Percentiles rank a stretch among this genome's conserved stretches.
Conservation (phyloP, 2,113 vertebrate genomes). For the Marmota flaviventris region DNA sequence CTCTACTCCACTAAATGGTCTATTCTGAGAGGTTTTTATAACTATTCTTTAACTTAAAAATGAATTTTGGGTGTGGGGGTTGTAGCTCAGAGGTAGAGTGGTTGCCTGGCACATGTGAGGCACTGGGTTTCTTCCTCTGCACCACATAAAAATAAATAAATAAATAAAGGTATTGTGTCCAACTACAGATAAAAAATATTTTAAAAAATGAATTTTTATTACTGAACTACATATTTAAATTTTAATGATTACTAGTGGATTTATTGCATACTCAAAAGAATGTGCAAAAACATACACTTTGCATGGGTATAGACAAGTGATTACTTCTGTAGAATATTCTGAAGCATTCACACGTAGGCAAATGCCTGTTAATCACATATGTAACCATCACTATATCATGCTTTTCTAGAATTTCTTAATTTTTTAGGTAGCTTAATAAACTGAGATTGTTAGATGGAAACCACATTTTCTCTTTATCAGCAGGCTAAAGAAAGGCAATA, state of each 20-base stretch:
- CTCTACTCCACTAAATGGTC: not conserved
- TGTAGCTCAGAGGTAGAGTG: no score
- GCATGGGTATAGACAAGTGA: not conserved
- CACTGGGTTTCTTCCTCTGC: no score
- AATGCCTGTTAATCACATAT: not conserved
- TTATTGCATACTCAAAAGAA: not conserved
- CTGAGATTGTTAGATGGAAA: not conserved
- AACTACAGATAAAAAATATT: no score
- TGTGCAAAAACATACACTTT: not conserved
- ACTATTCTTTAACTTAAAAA: not conserved
- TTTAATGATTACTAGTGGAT: slow-evolving; percentile 43
- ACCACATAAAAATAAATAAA: no score
- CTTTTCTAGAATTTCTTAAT: slow-evolving; percentile 35
- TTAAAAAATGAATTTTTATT: slow-evolving; percentile 40
- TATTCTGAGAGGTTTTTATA: slow-evolving; percentile 46
- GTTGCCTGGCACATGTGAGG: no score
- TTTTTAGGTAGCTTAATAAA: slow-evolving; percentile 48
- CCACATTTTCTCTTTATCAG: slow-evolving; percentile 12
- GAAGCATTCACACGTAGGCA: slow-evolving; percentile 2
- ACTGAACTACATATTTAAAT: slow-evolving; percentile 24
- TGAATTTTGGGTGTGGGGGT: not conserved
- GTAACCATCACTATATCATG: not conserved
- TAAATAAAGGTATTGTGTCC: no score
- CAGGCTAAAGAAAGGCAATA: not conserved
- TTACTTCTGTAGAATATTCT: not conserved